These are phyloP conservation scores for Dromococcyx pavoninus DNA, from an alignment of 2,797 vertebrate species.

Conservation along the genomic window DNA sequence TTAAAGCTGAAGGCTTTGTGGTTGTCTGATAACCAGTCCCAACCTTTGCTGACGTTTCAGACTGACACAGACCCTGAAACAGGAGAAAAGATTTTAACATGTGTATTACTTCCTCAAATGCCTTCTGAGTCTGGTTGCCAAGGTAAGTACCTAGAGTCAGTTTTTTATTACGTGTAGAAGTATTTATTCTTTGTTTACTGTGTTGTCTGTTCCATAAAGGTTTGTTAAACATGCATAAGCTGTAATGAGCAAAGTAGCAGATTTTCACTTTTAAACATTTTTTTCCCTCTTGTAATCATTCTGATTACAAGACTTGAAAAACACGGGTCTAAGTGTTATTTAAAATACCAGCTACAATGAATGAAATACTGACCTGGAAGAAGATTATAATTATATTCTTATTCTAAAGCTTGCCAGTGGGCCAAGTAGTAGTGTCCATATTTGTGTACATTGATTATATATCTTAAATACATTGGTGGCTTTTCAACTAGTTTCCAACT, in stretches of 20 bases:
- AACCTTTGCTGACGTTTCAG: conserved; percentile 97
- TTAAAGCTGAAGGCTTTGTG: conserved; percentile 95
- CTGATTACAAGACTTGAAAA: neutral
- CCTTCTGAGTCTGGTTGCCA: conserved; percentile 84
- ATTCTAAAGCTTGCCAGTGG: neutral
- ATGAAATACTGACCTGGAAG: neutral
- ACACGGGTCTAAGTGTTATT: neutral
- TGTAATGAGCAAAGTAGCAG: neutral
- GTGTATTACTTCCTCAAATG: conserved; percentile 95
- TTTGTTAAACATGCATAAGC: neutral
- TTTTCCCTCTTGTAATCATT: neutral
- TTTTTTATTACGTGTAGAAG: neutral
- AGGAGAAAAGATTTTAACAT: conserved; percentile 95
- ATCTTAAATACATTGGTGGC: neutral
- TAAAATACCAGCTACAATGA: neutral
- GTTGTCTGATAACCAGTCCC: conserved; percentile 98
- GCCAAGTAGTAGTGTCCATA: neutral
- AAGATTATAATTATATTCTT: neutral
- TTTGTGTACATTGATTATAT: neutral
- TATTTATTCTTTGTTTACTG: neutral
- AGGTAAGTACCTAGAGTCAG: conserved; percentile 76
- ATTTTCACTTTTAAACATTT: neutral
- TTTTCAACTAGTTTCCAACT: neutral
- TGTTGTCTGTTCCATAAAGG: neutral
- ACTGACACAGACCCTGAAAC: conserved; percentile 87